Evolutionary conservation across 1,140 invertebrate species (phyloP).

Genomic region (Nymphalis io): DNA sequence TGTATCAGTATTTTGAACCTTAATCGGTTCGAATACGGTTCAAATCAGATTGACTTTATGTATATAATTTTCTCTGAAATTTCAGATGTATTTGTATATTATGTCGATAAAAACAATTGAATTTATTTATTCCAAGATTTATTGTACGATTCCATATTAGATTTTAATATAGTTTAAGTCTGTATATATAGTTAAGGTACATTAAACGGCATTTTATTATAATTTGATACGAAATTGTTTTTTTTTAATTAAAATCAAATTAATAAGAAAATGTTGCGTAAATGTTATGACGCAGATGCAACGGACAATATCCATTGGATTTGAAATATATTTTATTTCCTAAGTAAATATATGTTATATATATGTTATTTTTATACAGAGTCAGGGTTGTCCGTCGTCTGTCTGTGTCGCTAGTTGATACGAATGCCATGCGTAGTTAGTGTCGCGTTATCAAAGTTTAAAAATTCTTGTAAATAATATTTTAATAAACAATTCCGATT

Average conservation of each 20-base stretch:
- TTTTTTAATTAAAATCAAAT: not conserved
- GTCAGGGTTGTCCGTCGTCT: not conserved
- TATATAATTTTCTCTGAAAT: conserved; percentile 32
- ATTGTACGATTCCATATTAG: conserved; percentile 48
- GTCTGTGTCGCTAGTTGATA: not conserved
- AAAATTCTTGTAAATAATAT: conserved; percentile 63
- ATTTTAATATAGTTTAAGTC: conserved; percentile 30
- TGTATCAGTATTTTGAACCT: not conserved
- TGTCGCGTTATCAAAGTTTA: conserved; percentile 45
- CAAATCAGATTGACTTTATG: not conserved
- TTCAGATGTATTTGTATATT: conserved; percentile 54
- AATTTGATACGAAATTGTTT: not conserved
- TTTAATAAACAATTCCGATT: conserved; percentile 68
- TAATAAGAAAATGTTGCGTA: not conserved
- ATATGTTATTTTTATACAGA: not conserved
- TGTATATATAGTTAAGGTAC: conserved; percentile 46
- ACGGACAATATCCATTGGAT: not conserved
- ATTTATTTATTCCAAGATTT: conserved; percentile 59
- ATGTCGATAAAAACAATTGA: conserved; percentile 38
- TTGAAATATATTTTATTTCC: not conserved
- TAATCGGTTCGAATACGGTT: too few species aligned
- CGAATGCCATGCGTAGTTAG: conserved; percentile 55
- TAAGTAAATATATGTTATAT: not conserved
- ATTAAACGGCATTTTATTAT: not conserved
- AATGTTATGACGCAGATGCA: not conserved